A percentile compares a stretch with the other conserved stretches of the same genome.
Evolutionary conservation across 2,888 invertebrate species (phyloP).

Genomic region (Polylopha cassiicola): DNA sequence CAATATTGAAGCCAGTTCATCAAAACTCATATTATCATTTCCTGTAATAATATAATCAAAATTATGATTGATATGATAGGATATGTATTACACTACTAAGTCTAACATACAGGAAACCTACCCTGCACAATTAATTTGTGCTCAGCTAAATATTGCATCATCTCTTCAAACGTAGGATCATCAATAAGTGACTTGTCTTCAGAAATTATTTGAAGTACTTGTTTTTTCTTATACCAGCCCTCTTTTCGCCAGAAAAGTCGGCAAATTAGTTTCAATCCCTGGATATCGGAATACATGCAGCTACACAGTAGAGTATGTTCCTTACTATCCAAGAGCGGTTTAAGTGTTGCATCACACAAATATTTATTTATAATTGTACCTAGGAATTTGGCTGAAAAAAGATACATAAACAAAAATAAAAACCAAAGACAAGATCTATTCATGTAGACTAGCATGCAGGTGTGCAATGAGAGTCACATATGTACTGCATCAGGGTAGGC

Average conservation of each 20-base stretch:
- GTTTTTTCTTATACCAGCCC: conserved; percentile 48
- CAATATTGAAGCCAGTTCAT: conserved; percentile 41
- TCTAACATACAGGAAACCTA: conserved; percentile 20
- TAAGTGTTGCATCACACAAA: conserved; percentile 40
- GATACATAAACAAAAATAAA: neutral
- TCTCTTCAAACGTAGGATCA: conserved; percentile 31
- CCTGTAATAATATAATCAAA: conserved; percentile 20
- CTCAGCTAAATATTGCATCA: conserved; percentile 40
- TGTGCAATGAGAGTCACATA: too few species aligned
- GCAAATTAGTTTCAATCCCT: conserved; percentile 51
- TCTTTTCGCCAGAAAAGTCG: conserved; percentile 58
- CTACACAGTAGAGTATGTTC: conserved; percentile 38
- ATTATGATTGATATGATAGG: neutral
- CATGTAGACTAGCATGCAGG: too few species aligned
- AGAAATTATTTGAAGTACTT: conserved; percentile 36
- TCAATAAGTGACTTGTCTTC: conserved; percentile 28
- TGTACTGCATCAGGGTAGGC: too few species aligned
- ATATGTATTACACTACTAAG: neutral
- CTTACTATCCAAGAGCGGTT: conserved; percentile 36
- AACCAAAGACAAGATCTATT: neutral
- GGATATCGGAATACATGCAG: conserved; percentile 37
- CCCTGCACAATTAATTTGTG: conserved; percentile 38
- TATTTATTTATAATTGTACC: conserved; percentile 47
- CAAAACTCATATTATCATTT: conserved; percentile 32
- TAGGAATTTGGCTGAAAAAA: conserved; percentile 52